Evolutionary conservation across 2,113 vertebrate genomes (phyloP).

Genomic region (Columba janthina): DNA sequence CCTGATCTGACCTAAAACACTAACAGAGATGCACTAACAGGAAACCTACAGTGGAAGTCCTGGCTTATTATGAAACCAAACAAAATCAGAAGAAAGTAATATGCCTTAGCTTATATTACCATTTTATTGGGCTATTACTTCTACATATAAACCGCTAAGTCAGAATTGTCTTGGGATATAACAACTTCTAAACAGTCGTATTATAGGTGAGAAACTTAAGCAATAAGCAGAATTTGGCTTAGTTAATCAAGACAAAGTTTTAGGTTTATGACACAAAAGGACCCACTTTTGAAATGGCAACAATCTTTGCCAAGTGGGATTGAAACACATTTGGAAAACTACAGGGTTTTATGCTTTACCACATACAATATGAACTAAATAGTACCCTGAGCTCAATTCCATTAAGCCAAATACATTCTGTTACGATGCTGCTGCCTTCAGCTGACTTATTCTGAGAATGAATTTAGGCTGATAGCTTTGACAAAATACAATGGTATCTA

Average conservation of each 20-base stretch:
- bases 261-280: not conserved
- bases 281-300: not conserved
- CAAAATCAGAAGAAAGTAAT: not conserved
- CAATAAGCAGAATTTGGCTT: not conserved
- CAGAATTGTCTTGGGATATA: not conserved
- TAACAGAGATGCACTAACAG: not conserved
- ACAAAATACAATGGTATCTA: not conserved
- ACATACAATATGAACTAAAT: not conserved
- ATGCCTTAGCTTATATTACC: not conserved
- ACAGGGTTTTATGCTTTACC: not conserved
- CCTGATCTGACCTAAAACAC: not conserved
- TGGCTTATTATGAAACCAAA: not conserved
- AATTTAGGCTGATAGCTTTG: not conserved
- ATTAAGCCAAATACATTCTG: not conserved
- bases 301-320: not conserved
- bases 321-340: not conserved
- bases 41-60: not conserved
- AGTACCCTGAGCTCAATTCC: not conserved
- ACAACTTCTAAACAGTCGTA: not conserved
- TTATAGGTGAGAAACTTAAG: not conserved
- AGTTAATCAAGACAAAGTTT: not conserved
- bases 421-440: not conserved
- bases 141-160: not conserved
- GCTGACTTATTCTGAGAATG: not conserved
- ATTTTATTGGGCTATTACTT: not conserved